Evolutionary conservation across 2,888 invertebrate genomes (phyloP).

Genomic region (Linyphia triangularis): DNA sequence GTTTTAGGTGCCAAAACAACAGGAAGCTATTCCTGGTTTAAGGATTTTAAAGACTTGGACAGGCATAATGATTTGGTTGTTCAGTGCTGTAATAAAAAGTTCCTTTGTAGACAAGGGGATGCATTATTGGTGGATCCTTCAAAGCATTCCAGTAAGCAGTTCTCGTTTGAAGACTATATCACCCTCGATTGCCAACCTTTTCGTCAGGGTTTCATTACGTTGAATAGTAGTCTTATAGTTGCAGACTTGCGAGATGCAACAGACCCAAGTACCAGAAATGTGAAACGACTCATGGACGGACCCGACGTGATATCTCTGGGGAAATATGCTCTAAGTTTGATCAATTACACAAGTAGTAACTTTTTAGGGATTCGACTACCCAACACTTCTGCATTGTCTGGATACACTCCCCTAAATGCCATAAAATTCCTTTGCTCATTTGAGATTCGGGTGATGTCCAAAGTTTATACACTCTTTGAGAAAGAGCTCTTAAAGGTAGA

Average conservation of each 20-base stretch:
- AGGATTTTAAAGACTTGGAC: slow-evolving; percentile 12
- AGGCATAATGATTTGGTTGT: slow-evolving; percentile 28
- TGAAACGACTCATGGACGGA: background rate
- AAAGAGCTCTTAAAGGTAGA: slow-evolving; percentile 31
- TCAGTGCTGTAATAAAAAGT: slow-evolving; percentile 2
- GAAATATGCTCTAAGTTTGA: slow-evolving; percentile 43
- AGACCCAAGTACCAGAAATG: background rate
- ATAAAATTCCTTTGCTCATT: slow-evolving; percentile 38
- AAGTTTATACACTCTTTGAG: slow-evolving; percentile 29
- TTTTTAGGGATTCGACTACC: slow-evolving; percentile 37
- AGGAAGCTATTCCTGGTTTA: slow-evolving; percentile 57
- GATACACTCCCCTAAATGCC: slow-evolving; percentile 29
- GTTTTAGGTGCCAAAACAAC: slow-evolving; percentile 56
- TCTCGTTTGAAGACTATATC: slow-evolving; percentile 25
- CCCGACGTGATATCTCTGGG: background rate
- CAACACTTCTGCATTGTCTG: slow-evolving; percentile 6
- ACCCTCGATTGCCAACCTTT: slow-evolving; percentile 62
- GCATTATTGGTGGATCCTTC: slow-evolving; percentile 6
- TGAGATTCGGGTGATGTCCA: slow-evolving; percentile 54
- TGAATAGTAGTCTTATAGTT: slow-evolving; percentile 29
- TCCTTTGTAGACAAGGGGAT: slow-evolving; percentile 49
- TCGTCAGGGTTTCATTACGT: slow-evolving; percentile 31
- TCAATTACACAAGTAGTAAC: slow-evolving; percentile 62
- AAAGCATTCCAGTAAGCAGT: background rate
- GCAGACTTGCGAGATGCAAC: slow-evolving; percentile 39